A percentile compares a stretch with the other conserved stretches of the same genome.
Evolutionary conservation across 2,888 invertebrate species (phyloP).

Genomic region (Agrotis puta): DNA sequence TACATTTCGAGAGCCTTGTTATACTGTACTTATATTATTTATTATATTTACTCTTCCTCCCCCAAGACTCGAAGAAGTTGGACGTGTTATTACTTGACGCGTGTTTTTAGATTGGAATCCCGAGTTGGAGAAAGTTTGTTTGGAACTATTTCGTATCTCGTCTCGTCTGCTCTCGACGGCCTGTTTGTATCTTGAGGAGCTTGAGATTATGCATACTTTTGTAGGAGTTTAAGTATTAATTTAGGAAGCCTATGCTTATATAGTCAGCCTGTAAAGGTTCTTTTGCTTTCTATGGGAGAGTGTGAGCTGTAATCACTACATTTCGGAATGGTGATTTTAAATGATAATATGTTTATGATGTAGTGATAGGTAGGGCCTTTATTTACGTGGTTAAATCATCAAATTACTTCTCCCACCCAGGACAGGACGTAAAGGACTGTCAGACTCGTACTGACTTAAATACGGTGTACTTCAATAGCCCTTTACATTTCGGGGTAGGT

Average conservation of each 20-base stretch:
- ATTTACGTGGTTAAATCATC: too few relatives aligned
- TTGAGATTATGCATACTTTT: conserved; percentile 25
- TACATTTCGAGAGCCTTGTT: conserved; percentile 41
- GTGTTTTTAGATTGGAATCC: conserved; percentile 14
- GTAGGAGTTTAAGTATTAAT: not conserved
- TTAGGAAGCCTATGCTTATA: not conserved
- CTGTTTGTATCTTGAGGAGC: conserved; percentile 4
- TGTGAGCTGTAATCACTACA: too few relatives aligned
- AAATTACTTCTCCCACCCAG: too few relatives aligned
- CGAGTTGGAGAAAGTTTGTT: conserved; percentile 34
- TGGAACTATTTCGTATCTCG: conserved; percentile 34
- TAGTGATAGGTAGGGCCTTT: too few relatives aligned
- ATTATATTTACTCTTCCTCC: conserved; percentile 45
- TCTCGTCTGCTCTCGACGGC: conserved; percentile 16
- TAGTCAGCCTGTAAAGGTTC: not conserved
- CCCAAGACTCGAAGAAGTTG: not conserved
- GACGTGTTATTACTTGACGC: conserved; percentile 28
- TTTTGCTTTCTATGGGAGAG: too few relatives aligned
- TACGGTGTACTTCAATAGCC: too few relatives aligned
- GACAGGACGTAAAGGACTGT: too few relatives aligned
- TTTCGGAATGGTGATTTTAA: too few relatives aligned
- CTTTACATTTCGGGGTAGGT: too few relatives aligned
- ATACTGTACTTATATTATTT: conserved; percentile 37
- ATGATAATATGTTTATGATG: too few relatives aligned
- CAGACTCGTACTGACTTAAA: too few relatives aligned